Conservation (phyloP, 2,888 invertebrate species). For the Agelastica alni region DNA sequence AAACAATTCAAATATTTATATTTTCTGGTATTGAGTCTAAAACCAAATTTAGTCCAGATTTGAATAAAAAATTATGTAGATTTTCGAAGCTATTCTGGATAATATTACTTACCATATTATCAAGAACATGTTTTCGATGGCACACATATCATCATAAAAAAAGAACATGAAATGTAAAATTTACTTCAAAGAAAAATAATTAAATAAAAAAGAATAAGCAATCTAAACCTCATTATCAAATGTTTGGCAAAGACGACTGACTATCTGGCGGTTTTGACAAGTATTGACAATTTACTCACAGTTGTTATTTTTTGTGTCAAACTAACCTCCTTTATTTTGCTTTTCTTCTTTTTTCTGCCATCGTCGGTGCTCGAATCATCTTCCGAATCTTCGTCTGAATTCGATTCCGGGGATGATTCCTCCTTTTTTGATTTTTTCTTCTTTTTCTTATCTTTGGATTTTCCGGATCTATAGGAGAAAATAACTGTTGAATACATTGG, state of each 20-base stretch:
- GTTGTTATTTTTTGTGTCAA: slow-evolving; percentile 2
- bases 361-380: slow-evolving; percentile 56
- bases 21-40: too few relatives aligned
- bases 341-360: slow-evolving; percentile 57
- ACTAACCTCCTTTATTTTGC: slow-evolving; percentile 58
- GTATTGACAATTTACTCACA: slow-evolving; percentile 10
- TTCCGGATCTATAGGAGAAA: slow-evolving; percentile 45
- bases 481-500: background rate
- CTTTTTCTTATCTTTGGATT: slow-evolving; percentile 56
- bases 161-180: slow-evolving; percentile 15
- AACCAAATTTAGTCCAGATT: too few relatives aligned
- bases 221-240: slow-evolving; percentile 2
- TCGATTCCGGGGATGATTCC: slow-evolving; percentile 43
- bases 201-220: slow-evolving; percentile 12
- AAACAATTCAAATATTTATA: too few relatives aligned
- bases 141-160: background rate
- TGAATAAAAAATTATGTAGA: too few relatives aligned
- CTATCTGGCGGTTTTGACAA: background rate
- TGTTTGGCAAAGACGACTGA: too few relatives aligned
- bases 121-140: slow-evolving; percentile 10
- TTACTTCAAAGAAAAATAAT: slow-evolving; percentile 17
- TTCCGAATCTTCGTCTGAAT: slow-evolving; percentile 45
- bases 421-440: slow-evolving; percentile 49
- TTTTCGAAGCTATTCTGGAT: too few relatives aligned
- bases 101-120: too few relatives aligned